These are phyloP conservation scores for Dicranocentrus wangi DNA, from an alignment of 2,888 invertebrate species.

Conservation along the genomic window DNA sequence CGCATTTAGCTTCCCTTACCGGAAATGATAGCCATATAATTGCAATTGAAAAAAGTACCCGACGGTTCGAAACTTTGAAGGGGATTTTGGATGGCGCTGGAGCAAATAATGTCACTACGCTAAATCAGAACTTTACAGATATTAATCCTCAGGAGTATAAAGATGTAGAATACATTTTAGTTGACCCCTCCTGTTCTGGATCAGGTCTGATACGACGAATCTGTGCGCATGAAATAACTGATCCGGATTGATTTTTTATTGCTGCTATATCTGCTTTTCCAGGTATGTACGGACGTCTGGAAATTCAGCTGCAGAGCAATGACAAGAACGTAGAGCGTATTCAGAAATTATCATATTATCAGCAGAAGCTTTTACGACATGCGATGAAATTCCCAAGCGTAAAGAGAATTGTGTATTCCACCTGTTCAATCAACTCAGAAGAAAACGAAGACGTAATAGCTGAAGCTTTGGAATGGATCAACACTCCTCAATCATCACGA, in stretches of 20 bases:
- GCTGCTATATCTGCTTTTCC: conserved; percentile 59
- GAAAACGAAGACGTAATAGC: conserved; percentile 82
- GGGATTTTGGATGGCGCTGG: conserved; percentile 80
- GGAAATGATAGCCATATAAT: conserved; percentile 81
- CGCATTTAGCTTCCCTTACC: conserved; percentile 89
- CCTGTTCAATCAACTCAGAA: conserved; percentile 91
- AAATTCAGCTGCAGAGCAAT: conserved; percentile 74
- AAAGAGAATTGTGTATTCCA: conserved; percentile 93
- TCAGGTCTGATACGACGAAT: conserved; percentile 84
- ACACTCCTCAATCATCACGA: conserved; percentile 16
- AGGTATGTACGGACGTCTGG: conserved; percentile 80
- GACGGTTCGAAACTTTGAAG: conserved; percentile 81
- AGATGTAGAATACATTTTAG: conserved; percentile 89
- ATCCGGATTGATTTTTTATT: not conserved
- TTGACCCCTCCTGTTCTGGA: conserved; percentile 98
- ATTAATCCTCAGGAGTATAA: conserved; percentile 80
- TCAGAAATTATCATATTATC: conserved; percentile 77
- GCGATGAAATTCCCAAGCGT: conserved; percentile 91
- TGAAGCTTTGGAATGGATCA: conserved; percentile 50
- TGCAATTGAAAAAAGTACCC: conserved; percentile 85
- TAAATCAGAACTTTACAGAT: conserved; percentile 83
- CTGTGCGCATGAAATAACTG: not conserved
- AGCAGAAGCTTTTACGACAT: conserved; percentile 88
- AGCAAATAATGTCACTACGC: conserved; percentile 81
- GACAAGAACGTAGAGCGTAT: conserved; percentile 74